A percentile compares a stretch with the other conserved stretches of the same genome.
Evolutionary conservation across 2,888 invertebrate species (phyloP).

Genomic region (Lathronympha strigana): DNA sequence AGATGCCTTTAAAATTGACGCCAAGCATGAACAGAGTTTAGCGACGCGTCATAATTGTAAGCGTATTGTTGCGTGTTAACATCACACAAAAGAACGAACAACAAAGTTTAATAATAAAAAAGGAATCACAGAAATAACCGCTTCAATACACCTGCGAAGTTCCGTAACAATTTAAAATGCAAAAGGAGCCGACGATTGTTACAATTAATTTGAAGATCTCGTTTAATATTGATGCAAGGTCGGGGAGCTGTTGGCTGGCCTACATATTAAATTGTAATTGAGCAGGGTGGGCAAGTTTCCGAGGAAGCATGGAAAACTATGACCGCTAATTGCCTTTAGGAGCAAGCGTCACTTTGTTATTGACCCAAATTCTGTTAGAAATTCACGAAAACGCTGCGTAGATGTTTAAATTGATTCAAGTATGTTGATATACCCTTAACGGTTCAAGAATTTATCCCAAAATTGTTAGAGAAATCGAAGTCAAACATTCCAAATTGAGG

Average conservation of each 20-base stretch:
- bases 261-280: constrained; percentile 35
- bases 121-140: constrained; percentile 18
- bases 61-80: constrained; percentile 11
- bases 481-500: constrained; percentile 39
- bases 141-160: constrained; percentile 16
- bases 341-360: constrained; percentile 20
- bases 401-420: constrained; percentile 28
- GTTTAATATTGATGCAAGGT: constrained; percentile 36
- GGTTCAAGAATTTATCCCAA: constrained; percentile 40
- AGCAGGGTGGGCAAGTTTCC: constrained; percentile 17
- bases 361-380: constrained; percentile 20
- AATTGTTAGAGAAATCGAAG: constrained; percentile 40
- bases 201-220: constrained; percentile 41
- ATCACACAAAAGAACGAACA: background rate
- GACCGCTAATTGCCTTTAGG: constrained; percentile 27
- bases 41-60: constrained; percentile 13
- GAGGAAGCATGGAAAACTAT: constrained; percentile 14
- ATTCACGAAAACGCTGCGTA: constrained; percentile 23
- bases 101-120: constrained; percentile 22
- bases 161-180: constrained; percentile 34
- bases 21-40: background rate
- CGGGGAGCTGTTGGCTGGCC: constrained; percentile 11
- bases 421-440: constrained; percentile 34
- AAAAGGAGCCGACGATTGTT: constrained; percentile 38
- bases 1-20: constrained; percentile 11